Evolutionary conservation across 2,113 vertebrate species (phyloP).

Genomic region (Okapia johnstoni): DNA sequence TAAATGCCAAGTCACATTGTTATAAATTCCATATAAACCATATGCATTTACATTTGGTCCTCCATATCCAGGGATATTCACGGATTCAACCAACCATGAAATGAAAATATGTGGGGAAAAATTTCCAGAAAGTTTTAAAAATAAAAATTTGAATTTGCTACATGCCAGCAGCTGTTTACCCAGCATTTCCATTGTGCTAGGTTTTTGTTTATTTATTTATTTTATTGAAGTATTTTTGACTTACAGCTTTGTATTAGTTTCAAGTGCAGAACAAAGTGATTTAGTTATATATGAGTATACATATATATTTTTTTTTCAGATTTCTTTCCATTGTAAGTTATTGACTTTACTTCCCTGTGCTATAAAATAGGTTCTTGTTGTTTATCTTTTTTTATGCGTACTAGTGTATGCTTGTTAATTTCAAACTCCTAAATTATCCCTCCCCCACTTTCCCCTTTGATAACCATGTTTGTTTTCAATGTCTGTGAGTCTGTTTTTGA

Average conservation of each 20-base stretch:
- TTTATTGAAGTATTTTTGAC: background rate
- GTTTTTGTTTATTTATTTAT: background rate
- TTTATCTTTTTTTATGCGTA: background rate
- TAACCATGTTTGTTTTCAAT: background rate
- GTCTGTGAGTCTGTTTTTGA: background rate
- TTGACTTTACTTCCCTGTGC: background rate
- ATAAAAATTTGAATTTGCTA: background rate
- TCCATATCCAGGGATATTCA: background rate
- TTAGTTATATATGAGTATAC: background rate
- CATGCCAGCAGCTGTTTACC: background rate
- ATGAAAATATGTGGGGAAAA: background rate
- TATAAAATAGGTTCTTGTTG: background rate
- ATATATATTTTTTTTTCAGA: background rate
- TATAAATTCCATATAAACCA: background rate
- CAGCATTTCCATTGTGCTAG: background rate
- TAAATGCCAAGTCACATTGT: background rate
- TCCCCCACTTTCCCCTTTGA: background rate
- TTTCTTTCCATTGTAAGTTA: background rate
- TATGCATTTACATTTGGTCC: background rate
- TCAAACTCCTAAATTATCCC: background rate
- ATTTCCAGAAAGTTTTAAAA: background rate
- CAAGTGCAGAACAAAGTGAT: background rate
- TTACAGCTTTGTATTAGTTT: background rate
- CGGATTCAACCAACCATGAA: background rate
- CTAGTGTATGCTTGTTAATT: background rate